Evolutionary conservation across 1,140 invertebrate species (phyloP).

Genomic region (Drosophila navojoa): DNA sequence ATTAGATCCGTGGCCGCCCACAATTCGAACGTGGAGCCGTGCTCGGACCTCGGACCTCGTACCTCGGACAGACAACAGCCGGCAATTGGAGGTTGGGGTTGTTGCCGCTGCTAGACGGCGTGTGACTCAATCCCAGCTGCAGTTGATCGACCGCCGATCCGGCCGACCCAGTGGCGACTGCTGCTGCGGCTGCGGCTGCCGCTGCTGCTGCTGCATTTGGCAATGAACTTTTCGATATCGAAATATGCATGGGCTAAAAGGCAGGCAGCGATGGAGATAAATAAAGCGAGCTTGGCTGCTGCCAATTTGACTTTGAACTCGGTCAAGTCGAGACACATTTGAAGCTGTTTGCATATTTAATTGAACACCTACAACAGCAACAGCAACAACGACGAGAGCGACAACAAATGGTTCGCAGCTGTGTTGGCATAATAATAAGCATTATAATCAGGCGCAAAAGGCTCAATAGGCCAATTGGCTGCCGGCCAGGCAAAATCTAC

Average conservation of each 20-base stretch:
- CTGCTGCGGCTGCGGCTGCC: conserved; percentile 40
- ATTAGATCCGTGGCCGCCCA: conserved; percentile 77
- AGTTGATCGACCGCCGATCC: conserved; percentile 68
- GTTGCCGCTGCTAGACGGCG: conserved; percentile 53
- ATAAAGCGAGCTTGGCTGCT: conserved; percentile 58
- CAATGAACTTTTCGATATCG: conserved; percentile 77
- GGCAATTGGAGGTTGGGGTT: conserved; percentile 53
- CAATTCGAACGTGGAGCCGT: conserved; percentile 57
- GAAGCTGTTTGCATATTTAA: conserved; percentile 82
- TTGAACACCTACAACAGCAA: conserved; percentile 75
- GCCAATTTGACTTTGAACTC: conserved; percentile 80
- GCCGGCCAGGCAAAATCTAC: conserved; percentile 58
- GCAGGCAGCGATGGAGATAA: conserved; percentile 44
- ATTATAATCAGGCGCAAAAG: conserved; percentile 80
- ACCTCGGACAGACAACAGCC: conserved; percentile 18
- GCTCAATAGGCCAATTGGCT: conserved; percentile 76
- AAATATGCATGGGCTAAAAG: conserved; percentile 37
- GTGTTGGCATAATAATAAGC: conserved; percentile 71
- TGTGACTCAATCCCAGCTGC: conserved; percentile 73
- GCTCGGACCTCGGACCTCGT: conserved; percentile 13
- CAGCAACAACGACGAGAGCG: conserved; percentile 19
- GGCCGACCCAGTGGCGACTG: conserved; percentile 51
- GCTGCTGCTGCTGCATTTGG: conserved; percentile 65
- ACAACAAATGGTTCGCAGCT: conserved; percentile 72
- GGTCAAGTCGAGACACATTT: conserved; percentile 81